A percentile compares a stretch with the other conserved stretches of the same genome.
Evolutionary conservation across 2,113 vertebrate species (phyloP).

Genomic region (Pteropus alecto): DNA sequence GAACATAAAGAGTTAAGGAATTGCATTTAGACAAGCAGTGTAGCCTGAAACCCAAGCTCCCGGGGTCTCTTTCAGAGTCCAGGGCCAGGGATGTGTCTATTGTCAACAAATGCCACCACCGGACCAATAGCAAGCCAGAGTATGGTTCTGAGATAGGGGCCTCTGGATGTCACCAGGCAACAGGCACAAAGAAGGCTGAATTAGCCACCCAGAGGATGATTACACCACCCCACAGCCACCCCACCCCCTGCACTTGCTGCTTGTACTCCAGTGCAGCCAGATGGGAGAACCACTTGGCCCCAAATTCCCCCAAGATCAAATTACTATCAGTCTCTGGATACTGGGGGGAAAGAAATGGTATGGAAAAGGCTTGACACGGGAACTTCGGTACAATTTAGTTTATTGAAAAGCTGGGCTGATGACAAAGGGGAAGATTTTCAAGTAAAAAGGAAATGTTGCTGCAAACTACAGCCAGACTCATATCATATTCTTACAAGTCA

Average conservation of each 20-base stretch:
- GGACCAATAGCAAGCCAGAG: not conserved
- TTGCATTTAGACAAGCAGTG: not conserved
- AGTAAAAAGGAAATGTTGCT: not conserved
- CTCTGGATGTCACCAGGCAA: slow-evolving; percentile 50
- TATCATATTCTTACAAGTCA: not conserved
- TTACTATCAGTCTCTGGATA: not conserved
- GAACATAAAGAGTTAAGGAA: slow-evolving; percentile 56
- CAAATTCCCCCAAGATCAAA: not conserved
- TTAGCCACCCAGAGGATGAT: not conserved
- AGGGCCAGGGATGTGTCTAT: slow-evolving; percentile 1
- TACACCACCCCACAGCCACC: not conserved
- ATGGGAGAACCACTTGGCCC: not conserved
- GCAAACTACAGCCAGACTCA: not conserved
- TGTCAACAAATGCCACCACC: slow-evolving; percentile 53
- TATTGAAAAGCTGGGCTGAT: not conserved
- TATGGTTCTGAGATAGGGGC: not conserved
- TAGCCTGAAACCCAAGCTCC: slow-evolving; percentile 52
- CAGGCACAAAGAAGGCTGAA: slow-evolving; percentile 37
- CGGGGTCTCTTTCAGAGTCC: slow-evolving; percentile 24
- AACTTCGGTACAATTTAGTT: not conserved
- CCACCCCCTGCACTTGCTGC: not conserved
- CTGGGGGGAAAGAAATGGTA: not conserved
- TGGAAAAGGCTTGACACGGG: not conserved
- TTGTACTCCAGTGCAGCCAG: not conserved
- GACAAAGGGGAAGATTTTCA: not conserved